Evolutionary conservation across 2,113 vertebrate species (phyloP), one percentile per base, ranked within the genome.

Genomic region (Laticauda laticaudata): DNA sequence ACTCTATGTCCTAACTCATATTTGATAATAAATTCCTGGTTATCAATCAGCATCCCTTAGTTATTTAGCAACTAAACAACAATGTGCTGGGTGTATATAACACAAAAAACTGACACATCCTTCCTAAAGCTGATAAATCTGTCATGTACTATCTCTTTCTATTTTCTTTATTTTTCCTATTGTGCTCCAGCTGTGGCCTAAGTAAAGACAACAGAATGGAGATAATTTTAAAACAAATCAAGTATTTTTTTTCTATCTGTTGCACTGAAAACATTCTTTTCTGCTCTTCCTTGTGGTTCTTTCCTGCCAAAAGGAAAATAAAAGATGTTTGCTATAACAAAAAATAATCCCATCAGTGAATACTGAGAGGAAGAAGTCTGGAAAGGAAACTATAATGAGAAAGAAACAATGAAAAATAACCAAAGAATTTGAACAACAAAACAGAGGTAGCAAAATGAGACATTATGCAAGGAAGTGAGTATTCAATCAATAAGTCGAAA

Each of bases 251-350:
- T 95, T 18, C 93, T 90, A 64, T 93, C 91, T 94, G 59, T 94
- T 94, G 92, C 93, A 93, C 23, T 86, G 54, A 96, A 48, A 94
- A 92, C 89, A 94, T 94, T 94, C 94, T 92, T 89, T 92, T 56
- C 93, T 56, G 10, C 45, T 94, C 95, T 94, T 91, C 91, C 29
- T 88, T 95, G 91, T 1, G 0, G 45, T 91, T 95, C 86, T 95
- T 95, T 95, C 91, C 93, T 81, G 92, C 95, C 86, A 75, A 90
- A 87, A 90, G 93, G 93, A 87, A 94, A 61, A 94, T 94, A 92
- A 95, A 96, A n/a, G 93, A 95, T 92, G 92, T 61, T 94, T 96
- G 96, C 89, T 95, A 85, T 29, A 93, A 95, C 88, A 86, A 91
- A 10, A 95, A 96, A 96, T 90, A 95, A 95, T 92, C 81, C 75